A percentile compares a stretch with the other conserved stretches of the same genome.
Evolutionary conservation across 2,888 invertebrate genomes (phyloP).

Genomic region (Pardosa pseudoannulata): DNA sequence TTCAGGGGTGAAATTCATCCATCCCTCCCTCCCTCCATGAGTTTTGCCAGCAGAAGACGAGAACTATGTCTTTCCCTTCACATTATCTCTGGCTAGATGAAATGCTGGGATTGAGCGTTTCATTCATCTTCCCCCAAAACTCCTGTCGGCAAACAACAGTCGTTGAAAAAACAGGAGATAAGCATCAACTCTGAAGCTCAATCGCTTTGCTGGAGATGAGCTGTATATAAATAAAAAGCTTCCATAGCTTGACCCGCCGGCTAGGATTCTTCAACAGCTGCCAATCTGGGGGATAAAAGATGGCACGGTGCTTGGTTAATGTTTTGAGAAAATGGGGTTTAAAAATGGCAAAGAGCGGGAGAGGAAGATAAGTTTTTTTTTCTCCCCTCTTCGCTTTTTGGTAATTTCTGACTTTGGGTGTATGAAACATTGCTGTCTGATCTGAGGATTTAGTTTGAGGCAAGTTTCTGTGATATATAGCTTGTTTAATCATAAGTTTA

Average conservation of each 20-base stretch:
- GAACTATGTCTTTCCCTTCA: neutral
- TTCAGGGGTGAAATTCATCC: neutral
- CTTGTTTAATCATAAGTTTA: conserved; percentile 8
- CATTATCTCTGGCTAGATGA: conserved; percentile 13
- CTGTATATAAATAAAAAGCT: conserved; percentile 24
- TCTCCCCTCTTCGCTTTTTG: neutral
- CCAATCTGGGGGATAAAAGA: conserved; percentile 37
- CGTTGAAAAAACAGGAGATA: conserved; percentile 38
- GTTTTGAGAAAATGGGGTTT: conserved; percentile 23
- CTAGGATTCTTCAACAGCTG: conserved; percentile 29
- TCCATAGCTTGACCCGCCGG: neutral
- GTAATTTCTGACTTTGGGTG: neutral
- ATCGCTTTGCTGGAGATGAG: neutral
- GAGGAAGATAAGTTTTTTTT: conserved; percentile 15
- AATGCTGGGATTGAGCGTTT: conserved; percentile 2
- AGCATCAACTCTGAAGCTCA: conserved; percentile 32
- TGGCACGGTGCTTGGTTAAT: conserved; percentile 26
- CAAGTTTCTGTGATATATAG: conserved; percentile 9
- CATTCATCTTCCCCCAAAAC: conserved; percentile 18
- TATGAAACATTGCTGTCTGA: conserved; percentile 7
- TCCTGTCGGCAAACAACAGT: conserved; percentile 34
- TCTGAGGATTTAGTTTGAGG: conserved; percentile 17
- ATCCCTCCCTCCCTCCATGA: neutral
- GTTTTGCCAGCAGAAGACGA: neutral
- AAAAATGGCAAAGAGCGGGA: conserved; percentile 15